Conservation (phyloP, 2,113 vertebrate species). For the Cyphomyrus plagiostoma region DNA sequence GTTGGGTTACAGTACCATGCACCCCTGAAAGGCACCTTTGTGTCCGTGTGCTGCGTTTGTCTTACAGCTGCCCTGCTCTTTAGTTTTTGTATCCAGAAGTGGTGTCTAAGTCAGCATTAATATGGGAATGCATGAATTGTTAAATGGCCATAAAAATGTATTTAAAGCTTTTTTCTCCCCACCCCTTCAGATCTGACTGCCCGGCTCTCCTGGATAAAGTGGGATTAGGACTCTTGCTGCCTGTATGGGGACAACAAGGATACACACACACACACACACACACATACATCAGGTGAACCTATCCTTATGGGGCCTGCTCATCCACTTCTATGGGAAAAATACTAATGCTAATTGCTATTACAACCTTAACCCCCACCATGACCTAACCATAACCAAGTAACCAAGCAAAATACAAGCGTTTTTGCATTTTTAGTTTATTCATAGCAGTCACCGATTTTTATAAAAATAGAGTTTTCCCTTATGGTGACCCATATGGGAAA, state of each 20-base stretch:
- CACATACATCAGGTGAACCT: not conserved
- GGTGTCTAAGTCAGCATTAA: constrained; percentile 29
- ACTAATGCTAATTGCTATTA: too few relatives aligned
- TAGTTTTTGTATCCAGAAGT: constrained; percentile 32
- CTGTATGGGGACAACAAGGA: not conserved
- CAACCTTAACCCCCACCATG: too few relatives aligned
- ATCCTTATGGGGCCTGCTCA: too few relatives aligned
- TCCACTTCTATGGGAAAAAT: too few relatives aligned
- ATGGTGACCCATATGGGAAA: too few relatives aligned
- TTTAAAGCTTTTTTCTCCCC: constrained; percentile 47
- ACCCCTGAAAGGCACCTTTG: constrained; percentile 27
- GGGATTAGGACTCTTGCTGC: constrained; percentile 54
- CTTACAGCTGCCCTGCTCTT: constrained; percentile 37
- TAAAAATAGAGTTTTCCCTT: too few relatives aligned
- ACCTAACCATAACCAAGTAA: too few relatives aligned
- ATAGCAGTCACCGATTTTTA: too few relatives aligned
- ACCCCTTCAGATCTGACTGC: constrained; percentile 68
- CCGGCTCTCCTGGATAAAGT: constrained; percentile 76
- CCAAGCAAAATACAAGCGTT: too few relatives aligned
- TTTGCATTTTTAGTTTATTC: too few relatives aligned
- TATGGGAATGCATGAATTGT: constrained; percentile 40
- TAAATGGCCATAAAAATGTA: constrained; percentile 55
- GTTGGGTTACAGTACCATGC: not conserved
- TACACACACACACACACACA: not conserved
- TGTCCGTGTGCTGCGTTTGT: constrained; percentile 33